Conservation (phyloP, 2,888 invertebrate species). For the Platypus cylindrus region DNA sequence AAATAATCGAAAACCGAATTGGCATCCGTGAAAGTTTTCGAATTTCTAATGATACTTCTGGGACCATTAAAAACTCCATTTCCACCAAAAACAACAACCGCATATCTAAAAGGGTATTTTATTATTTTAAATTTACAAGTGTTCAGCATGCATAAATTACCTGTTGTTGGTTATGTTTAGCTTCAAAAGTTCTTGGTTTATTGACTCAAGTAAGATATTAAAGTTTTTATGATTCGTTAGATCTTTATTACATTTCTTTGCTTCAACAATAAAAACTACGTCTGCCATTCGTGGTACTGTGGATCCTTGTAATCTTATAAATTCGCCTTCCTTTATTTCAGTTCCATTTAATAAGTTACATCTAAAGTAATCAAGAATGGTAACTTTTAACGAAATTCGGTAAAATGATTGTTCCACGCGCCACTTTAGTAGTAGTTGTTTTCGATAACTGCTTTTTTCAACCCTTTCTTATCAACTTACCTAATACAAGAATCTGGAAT, state of each 20-base stretch:
- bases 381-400: too few species aligned
- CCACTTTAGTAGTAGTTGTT: too few species aligned
- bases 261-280: slow-evolving; percentile 80
- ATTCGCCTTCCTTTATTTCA: slow-evolving; percentile 61
- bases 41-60: slow-evolving; percentile 59
- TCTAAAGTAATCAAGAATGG: slow-evolving; percentile 32
- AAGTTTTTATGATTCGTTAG: slow-evolving; percentile 53
- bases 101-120: slow-evolving; percentile 46
- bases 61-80: slow-evolving; percentile 58
- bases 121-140: slow-evolving; percentile 11
- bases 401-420: too few species aligned
- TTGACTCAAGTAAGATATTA: slow-evolving; percentile 50
- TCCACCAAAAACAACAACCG: slow-evolving; percentile 74
- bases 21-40: slow-evolving; percentile 53
- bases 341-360: slow-evolving; percentile 59
- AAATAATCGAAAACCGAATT: slow-evolving; percentile 54
- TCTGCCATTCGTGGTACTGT: slow-evolving; percentile 60
- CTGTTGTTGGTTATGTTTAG: slow-evolving; percentile 52
- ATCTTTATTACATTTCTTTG: slow-evolving; percentile 68
- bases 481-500: slow-evolving; percentile 70
- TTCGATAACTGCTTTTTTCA: too few species aligned
- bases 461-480: too few species aligned
- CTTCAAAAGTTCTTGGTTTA: slow-evolving; percentile 56
- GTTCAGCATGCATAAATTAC: slow-evolving; percentile 31
- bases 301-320: slow-evolving; percentile 47